Evolutionary conservation across 2,113 vertebrate genomes (phyloP).

Genomic region (Theristicus caerulescens): DNA sequence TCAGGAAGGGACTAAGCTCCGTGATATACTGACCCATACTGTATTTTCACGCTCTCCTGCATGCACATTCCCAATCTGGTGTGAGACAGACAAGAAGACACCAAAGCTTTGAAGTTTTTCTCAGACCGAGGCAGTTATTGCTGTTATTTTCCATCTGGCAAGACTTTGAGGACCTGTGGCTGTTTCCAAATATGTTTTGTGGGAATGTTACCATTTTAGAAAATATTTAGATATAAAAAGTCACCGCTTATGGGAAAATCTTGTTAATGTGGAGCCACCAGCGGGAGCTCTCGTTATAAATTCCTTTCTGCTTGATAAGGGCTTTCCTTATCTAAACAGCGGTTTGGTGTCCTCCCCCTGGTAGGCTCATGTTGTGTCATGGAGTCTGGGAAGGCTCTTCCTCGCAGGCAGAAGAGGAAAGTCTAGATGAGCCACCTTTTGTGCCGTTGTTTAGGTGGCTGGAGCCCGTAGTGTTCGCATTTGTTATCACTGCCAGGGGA

Average conservation of each 20-base stretch:
- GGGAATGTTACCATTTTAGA: constrained; percentile 20
- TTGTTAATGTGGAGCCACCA: constrained; percentile 37
- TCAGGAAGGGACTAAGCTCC: neutral
- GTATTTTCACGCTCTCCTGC: neutral
- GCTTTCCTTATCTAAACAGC: constrained; percentile 53
- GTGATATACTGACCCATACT: neutral
- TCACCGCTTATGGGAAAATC: constrained; percentile 38
- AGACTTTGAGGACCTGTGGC: neutral
- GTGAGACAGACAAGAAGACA: neutral
- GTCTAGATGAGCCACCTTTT: neutral
- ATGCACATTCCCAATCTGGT: neutral
- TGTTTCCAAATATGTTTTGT: constrained; percentile 12
- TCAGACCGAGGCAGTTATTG: neutral
- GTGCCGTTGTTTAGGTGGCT: neutral
- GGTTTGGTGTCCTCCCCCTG: neutral
- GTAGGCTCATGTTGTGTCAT: neutral
- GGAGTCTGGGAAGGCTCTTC: neutral
- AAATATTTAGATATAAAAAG: neutral
- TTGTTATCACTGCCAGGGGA: neutral
- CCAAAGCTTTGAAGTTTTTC: constrained; percentile 34
- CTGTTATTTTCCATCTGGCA: constrained; percentile 39
- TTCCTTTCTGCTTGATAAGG: constrained; percentile 57
- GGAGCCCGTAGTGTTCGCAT: accelerated
- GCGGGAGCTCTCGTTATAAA: neutral
- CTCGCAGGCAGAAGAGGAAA: neutral